phyloP scores from a whole-genome alignment of 2,888 invertebrate genomes.

The Parascotia fuliginaria region DNA sequence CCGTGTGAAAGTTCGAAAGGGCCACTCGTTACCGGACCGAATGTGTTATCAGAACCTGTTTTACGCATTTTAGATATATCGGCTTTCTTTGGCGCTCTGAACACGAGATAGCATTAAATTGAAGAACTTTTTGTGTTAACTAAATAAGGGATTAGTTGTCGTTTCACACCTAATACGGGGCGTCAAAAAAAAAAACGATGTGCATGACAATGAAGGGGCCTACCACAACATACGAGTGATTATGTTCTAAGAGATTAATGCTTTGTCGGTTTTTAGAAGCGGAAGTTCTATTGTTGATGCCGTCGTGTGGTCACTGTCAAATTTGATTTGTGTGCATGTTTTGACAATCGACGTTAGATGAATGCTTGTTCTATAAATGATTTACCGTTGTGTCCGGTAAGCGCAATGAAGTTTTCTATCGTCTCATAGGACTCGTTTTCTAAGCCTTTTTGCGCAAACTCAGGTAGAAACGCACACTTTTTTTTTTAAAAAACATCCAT shows the following conservation, averaged over 20 bases:
- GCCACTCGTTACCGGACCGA: constrained; percentile 56
- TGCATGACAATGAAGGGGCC: constrained; percentile 50
- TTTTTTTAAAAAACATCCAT: constrained; percentile 42
- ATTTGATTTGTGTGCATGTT: constrained; percentile 71
- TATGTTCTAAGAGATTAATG: constrained; percentile 55
- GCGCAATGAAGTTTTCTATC: constrained; percentile 34
- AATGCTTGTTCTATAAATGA: constrained; percentile 49
- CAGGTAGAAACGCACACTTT: constrained; percentile 48
- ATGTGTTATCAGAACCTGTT: constrained; percentile 73
- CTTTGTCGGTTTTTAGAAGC: constrained; percentile 62
- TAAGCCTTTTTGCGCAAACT: constrained; percentile 51
- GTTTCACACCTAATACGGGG: constrained; percentile 65
- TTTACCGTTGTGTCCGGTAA: constrained; percentile 53
- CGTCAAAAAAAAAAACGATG: constrained; percentile 44
- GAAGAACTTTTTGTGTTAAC: constrained; percentile 52
- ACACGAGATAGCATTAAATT: constrained; percentile 59
- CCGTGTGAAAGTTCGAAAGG: constrained; percentile 82
- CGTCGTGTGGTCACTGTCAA: constrained; percentile 66
- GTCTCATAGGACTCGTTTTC: constrained; percentile 26
- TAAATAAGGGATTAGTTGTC: constrained; percentile 54
- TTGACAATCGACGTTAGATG: constrained; percentile 70
- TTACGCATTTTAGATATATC: constrained; percentile 69
- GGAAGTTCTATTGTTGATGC: constrained; percentile 68
- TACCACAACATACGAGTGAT: constrained; percentile 59
- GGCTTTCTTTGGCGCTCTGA: constrained; percentile 67